These are phyloP conservation scores for Podabrus alpinus DNA, from an alignment of 2,888 invertebrate species.

Conservation along the genomic window DNA sequence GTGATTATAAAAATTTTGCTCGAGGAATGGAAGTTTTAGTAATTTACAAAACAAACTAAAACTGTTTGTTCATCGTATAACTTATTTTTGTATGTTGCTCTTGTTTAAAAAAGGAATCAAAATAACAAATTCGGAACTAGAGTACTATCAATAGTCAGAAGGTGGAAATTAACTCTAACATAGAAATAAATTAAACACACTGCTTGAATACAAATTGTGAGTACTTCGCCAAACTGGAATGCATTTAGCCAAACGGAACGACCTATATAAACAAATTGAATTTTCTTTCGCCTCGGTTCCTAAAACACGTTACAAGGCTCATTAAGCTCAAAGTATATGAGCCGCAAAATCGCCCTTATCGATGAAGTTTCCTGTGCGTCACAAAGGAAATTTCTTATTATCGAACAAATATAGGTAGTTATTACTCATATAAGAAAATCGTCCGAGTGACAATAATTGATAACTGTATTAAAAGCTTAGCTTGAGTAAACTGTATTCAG, in stretches of 20 bases:
- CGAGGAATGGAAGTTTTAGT: neutral
- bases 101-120: neutral
- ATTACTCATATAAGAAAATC: slow-evolving; percentile 1
- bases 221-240: slow-evolving; percentile 30
- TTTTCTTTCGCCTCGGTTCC: slow-evolving; percentile 31
- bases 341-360: slow-evolving; percentile 32
- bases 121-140: slow-evolving; percentile 12
- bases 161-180: slow-evolving; percentile 30
- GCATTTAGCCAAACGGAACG: slow-evolving; percentile 32
- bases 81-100: neutral
- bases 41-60: neutral
- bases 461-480: neutral
- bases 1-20: neutral
- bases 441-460: neutral
- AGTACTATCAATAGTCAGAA: slow-evolving; percentile 27
- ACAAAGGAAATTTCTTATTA: slow-evolving; percentile 24
- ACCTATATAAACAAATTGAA: slow-evolving; percentile 33
- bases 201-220: slow-evolving; percentile 30
- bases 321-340: slow-evolving; percentile 31
- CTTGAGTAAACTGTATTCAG: neutral
- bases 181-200: slow-evolving; percentile 30
- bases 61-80: neutral
- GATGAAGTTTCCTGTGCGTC: slow-evolving; percentile 23
- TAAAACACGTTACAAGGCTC: slow-evolving; percentile 31
- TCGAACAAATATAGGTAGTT: slow-evolving; percentile 6